Percentiles rank a stretch among this genome's conserved stretches.
Evolutionary conservation across 2,888 invertebrate species (phyloP).

Genomic region (Apodemia mormo): DNA sequence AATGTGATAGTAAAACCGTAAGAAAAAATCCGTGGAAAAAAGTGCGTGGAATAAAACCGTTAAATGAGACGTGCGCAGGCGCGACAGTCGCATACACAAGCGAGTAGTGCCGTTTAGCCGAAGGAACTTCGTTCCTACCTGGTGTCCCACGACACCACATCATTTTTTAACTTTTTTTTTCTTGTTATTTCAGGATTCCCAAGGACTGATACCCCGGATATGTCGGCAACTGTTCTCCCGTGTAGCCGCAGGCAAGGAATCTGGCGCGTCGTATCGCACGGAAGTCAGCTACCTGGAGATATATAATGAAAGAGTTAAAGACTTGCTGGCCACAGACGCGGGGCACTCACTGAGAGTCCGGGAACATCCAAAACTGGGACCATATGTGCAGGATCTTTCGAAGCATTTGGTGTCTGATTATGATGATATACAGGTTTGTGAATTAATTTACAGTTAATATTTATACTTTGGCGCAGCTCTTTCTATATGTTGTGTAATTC

Average conservation of each 20-base stretch:
- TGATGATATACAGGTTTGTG: slow-evolving; percentile 89
- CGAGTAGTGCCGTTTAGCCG: too few relatives aligned
- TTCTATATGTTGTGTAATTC: too few relatives aligned
- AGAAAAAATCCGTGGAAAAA: too few relatives aligned
- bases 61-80: too few relatives aligned
- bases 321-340: slow-evolving; percentile 83
- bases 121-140: too few relatives aligned
- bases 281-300: slow-evolving; percentile 94
- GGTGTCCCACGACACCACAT: too few relatives aligned
- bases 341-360: slow-evolving; percentile 88
- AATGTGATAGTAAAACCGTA: too few relatives aligned
- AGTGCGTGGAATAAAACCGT: too few relatives aligned
- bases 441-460: background rate
- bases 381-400: slow-evolving; percentile 93
- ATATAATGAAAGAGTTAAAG: slow-evolving; percentile 91
- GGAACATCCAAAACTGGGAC: slow-evolving; percentile 90
- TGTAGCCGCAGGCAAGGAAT: slow-evolving; percentile 90
- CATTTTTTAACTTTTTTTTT: background rate
- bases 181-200: slow-evolving; percentile 82
- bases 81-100: too few relatives aligned
- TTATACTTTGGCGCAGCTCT: too few relatives aligned
- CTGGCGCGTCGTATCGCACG: slow-evolving; percentile 91
- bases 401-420: slow-evolving; percentile 93
- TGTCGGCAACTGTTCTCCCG: slow-evolving; percentile 91
- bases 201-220: slow-evolving; percentile 92